A percentile compares a stretch with the other conserved stretches of the same genome.
Conservation (phyloP, 2,797 vertebrate genomes). For the Choloepus didactylus region DNA sequence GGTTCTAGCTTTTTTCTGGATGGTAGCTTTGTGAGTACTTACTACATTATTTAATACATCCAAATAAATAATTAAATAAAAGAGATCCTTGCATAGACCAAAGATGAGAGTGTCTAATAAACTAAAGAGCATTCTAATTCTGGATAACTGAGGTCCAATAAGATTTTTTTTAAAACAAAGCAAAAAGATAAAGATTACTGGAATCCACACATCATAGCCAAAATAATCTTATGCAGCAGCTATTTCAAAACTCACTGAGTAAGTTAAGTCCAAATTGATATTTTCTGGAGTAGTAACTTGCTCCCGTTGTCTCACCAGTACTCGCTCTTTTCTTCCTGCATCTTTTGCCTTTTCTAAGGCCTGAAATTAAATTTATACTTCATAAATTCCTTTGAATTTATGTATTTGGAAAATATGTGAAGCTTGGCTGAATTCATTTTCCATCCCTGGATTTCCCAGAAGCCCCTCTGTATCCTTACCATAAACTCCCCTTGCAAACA, state of each 20-base stretch:
- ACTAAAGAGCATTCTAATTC: conserved; percentile 18
- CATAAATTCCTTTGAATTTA: conserved; percentile 52
- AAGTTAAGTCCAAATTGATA: conserved; percentile 96
- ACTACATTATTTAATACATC: conserved; percentile 7
- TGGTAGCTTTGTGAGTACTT: not conserved
- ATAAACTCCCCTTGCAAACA: not conserved
- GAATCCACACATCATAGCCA: not conserved
- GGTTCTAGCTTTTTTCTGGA: not conserved
- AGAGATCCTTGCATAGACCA: conserved; percentile 6
- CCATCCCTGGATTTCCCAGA: not conserved
- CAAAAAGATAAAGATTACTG: not conserved
- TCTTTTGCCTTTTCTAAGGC: conserved; percentile 98
- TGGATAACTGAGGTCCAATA: not conserved
- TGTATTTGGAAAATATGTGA: not conserved
- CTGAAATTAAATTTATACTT: conserved; percentile 86
- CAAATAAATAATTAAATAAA: conserved; percentile 33
- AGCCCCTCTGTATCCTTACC: not conserved
- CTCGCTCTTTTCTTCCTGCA: conserved; percentile 95
- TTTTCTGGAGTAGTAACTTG: conserved; percentile 92
- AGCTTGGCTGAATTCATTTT: not conserved
- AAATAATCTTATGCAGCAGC: not conserved
- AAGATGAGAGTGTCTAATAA: conserved; percentile 27
- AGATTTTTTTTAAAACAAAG: not conserved
- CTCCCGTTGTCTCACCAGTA: conserved; percentile 94
- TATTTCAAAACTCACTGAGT: conserved; percentile 92